Base-by-base conservation (phyloP, 2,888 invertebrate genomes). In the Crocallis elinguaria region DNA sequence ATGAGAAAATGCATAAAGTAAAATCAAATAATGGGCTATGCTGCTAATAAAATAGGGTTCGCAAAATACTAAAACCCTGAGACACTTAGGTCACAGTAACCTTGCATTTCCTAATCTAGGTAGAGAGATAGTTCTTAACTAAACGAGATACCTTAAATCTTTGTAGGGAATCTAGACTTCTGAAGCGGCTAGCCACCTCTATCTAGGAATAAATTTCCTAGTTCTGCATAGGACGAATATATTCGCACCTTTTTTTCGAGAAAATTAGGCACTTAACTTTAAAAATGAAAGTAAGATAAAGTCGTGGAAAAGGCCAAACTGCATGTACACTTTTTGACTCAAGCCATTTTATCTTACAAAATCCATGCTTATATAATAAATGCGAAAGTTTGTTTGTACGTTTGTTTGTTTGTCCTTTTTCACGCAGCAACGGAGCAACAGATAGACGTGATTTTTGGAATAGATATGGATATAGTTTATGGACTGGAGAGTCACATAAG, bases 181-280 rank as follows among this genome's bases (percentile, higher is more conserved):
- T 39, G 12, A 11, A 33, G 25, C 25, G 29, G 25, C 16, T 21
- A 37, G 19, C 23, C 36, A 43, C 51, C 51, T 45, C 45, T 35
- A 52, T 52, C 41, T 45, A 7, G 36, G 39, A 52, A 45, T 52
- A 41, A 39, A 41, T 45, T 45, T 45, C 45, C 51, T 33, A 41
- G 35, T 36, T 13, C 5, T 11, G 33, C 44, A 33, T 37, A 36
- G 23, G 44, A 29, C 32, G 8, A 44, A 32, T 32, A 44, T 19
- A 35, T 33, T 39, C 17, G 27, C 27, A 29, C 49, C 38, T 36
- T 35, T 49, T 39, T 38, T 14, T 16, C 4, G 3, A 27, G 33
- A 33, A 16, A 11, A 12, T 38, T n/a, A n/a, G 2, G 9, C 1
- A 23, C 7, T 1, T 9, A 25, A 9, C 1, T 25, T 3, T 25